phyloP scores from a whole-genome alignment of 1,140 invertebrate species.

The Drosophila bocqueti region DNA sequence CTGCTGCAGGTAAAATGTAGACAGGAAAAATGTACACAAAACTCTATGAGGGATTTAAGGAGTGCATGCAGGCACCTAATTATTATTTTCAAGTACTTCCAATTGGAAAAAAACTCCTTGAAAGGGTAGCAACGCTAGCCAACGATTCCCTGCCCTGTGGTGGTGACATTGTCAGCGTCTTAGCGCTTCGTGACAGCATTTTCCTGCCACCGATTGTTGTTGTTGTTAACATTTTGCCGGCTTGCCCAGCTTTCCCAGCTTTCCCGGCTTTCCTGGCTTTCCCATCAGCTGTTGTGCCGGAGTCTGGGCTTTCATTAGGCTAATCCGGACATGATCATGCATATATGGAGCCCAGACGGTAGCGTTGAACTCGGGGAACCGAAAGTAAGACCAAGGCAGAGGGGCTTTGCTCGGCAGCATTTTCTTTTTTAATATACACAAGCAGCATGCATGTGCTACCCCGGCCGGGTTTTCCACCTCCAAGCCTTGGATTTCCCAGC shows the following conservation, averaged over 20 bases:
- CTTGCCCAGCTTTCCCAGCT: constrained; percentile 2
- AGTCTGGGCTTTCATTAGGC: constrained; percentile 74
- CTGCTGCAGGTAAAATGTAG: background rate
- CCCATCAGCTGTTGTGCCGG: constrained; percentile 53
- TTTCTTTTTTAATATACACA: constrained; percentile 46
- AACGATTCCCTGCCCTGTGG: background rate
- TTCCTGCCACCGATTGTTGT: constrained; percentile 41
- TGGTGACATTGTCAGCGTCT: constrained; percentile 52
- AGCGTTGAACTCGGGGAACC: constrained; percentile 17
- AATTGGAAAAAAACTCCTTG: background rate
- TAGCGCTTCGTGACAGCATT: constrained; percentile 55
- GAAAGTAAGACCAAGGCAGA: constrained; percentile 5
- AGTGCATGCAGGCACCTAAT: too few relatives aligned
- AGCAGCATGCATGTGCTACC: constrained; percentile 14
- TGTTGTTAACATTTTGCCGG: constrained; percentile 48
- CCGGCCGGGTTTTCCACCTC: constrained; percentile 1
- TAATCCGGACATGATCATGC: constrained; percentile 84
- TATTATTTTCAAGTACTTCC: background rate
- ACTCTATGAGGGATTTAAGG: background rate
- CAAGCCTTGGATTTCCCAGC: background rate
- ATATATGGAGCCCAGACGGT: constrained; percentile 52
- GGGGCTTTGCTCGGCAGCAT: background rate
- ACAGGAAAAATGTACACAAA: background rate
- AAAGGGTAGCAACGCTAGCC: background rate
- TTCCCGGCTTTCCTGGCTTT: constrained; percentile 7